A percentile compares a stretch with the other conserved stretches of the same genome.
Conservation (phyloP, 2,113 vertebrate genomes). For the Madoqua kirkii region DNA sequence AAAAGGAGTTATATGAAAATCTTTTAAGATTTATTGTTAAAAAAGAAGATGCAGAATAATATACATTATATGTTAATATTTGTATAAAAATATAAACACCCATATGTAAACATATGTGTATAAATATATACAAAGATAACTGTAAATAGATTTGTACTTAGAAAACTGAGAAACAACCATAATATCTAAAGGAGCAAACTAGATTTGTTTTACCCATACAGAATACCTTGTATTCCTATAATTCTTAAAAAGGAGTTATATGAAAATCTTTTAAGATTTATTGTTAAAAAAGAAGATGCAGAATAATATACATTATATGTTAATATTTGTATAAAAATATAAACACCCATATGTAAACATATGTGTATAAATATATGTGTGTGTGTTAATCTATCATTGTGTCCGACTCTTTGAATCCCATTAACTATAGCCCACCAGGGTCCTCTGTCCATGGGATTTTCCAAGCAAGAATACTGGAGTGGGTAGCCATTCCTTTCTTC, state of each 20-base stretch:
- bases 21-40: neutral
- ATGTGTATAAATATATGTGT: neutral
- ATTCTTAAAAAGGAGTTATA: neutral
- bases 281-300: neutral
- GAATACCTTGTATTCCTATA: neutral
- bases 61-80: neutral
- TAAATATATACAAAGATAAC: neutral
- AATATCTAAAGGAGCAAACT: neutral
- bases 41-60: neutral
- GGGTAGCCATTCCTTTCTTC: neutral
- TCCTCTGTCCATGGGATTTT: neutral
- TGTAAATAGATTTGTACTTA: neutral
- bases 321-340: neutral
- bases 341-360: neutral
- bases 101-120: neutral
- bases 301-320: neutral
- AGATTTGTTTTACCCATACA: neutral
- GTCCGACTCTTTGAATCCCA: neutral
- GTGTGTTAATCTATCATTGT: neutral
- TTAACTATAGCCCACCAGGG: neutral
- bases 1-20: neutral
- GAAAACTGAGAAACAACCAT: neutral
- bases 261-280: neutral
- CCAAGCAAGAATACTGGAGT: neutral
- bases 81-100: neutral